Conservation (phyloP, 2,888 invertebrate species). For the Eugnorisma glareosa region DNA sequence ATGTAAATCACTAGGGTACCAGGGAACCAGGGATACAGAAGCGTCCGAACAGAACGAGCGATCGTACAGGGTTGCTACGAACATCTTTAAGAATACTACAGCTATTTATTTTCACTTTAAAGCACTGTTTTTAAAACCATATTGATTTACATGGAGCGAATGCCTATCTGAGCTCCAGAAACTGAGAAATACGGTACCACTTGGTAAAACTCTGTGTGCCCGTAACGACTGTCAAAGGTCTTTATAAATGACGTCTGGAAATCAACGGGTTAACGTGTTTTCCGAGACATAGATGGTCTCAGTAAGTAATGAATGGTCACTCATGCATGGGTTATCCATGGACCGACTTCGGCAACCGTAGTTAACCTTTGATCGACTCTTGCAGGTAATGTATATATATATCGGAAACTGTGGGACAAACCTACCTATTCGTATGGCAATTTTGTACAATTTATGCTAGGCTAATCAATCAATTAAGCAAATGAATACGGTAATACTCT, state of each 20-base stretch:
- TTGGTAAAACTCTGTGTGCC: not conserved
- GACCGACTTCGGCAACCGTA: not conserved
- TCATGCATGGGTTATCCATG: not conserved
- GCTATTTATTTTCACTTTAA: not conserved
- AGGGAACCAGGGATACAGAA: conserved; percentile 31
- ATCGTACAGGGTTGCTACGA: conserved; percentile 35
- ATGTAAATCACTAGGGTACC: conserved; percentile 43
- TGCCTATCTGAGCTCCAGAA: not conserved
- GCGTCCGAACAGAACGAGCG: conserved; percentile 24
- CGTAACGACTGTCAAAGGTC: not conserved
- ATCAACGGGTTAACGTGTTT: not conserved
- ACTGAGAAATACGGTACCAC: not conserved
- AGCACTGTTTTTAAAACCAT: not conserved
- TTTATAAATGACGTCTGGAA: not conserved
- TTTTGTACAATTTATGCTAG: not conserved
- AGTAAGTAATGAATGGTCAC: not conserved
- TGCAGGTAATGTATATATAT: not conserved
- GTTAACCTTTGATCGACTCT: not conserved
- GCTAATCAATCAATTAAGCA: conserved; percentile 35
- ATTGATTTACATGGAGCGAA: too few relatives aligned
- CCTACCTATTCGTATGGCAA: not conserved
- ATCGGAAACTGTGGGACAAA: not conserved
- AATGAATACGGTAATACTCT: conserved; percentile 10
- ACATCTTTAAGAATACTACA: not conserved
- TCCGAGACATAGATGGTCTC: not conserved